Evolutionary conservation across 2,797 vertebrate genomes (phyloP), one percentile per base, ranked within the genome.

Genomic region (Carduelis carduelis): DNA sequence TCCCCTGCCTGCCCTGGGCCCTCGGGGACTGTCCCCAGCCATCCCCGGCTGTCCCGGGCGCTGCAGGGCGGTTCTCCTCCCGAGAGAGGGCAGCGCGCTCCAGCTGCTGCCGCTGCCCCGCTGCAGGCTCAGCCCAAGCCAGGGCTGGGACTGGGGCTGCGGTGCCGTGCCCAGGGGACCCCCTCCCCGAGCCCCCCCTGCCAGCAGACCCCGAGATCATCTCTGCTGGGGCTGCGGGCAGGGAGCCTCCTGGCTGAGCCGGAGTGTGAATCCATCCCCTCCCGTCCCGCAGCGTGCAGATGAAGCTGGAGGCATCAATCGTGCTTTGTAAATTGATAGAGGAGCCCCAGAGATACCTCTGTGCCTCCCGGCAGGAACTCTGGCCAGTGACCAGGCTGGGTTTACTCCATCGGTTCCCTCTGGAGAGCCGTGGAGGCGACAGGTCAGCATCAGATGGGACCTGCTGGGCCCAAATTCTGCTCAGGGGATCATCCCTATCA

Each of bases 1-100:
- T 81, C 6, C 37, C 30, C 50, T 9, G 39, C 32, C 34, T 35
- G 34, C 34, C 8, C 24, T 28, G 18, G 3, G 39, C 39, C 14
- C 39, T n/a, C 17, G 7, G 50, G 68, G 16, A 1, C 23, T 17
- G 32, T 83, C 6, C 69, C 27, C 63, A 24, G 21, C 39, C 63
- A 2, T 24, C 3, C 47, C 17, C 39, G 4, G 41, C 22, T 56
- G 4, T 37, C 22, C 24, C 37, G 13, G 66, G 30, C 27, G 26
- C 37, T 80, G 89, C 77, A 85, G 89, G 21, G 44, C 70, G 2
- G 47, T 2, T 35, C 56, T 63, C 4, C 86, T 72, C 90, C 92
- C 96, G 12, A 7, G 81, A 95, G 96, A 91, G 94, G 96, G 96
- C 95, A 96, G 86, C 69, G 41, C 52, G 28, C 27, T 64, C 59